phyloP scores from a whole-genome alignment of 2,113 vertebrate genomes.

The Thamnaconus septentrionalis region DNA sequence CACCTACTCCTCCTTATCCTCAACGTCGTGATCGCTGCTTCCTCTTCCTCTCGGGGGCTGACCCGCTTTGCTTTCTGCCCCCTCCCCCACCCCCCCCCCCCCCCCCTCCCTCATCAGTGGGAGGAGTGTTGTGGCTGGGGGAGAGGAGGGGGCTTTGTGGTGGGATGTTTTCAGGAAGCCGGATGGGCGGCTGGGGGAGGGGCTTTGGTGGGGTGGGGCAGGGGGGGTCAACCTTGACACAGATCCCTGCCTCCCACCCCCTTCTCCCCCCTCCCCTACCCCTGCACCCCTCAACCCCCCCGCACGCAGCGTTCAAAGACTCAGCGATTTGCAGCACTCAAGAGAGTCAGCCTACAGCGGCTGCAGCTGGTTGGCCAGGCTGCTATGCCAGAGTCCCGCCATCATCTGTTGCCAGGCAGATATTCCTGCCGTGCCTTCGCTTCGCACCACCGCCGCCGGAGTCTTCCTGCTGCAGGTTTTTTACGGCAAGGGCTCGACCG shows the following conservation, averaged over 20 bases:
- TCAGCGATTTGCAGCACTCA: background rate
- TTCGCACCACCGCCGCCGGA: too few relatives aligned
- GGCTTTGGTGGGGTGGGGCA: slow-evolving; percentile 6
- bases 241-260: slow-evolving; percentile 27
- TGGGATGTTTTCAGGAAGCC: slow-evolving; percentile 10
- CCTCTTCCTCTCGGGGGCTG: slow-evolving; percentile 37
- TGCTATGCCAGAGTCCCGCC: background rate
- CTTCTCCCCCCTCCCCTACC: background rate
- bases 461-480: too few relatives aligned
- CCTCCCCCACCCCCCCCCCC: slow-evolving; percentile 20
- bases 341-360: too few relatives aligned
- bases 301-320: background rate
- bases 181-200: background rate
- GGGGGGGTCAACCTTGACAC: slow-evolving; percentile 65
- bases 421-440: slow-evolving; percentile 1
- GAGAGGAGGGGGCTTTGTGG: slow-evolving; percentile 28
- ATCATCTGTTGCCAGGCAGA: slow-evolving; percentile 57
- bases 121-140: too few relatives aligned
- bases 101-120: slow-evolving; percentile 42
- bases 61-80: slow-evolving; percentile 57
- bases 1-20: too few relatives aligned
- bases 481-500: too few relatives aligned
- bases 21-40: background rate
- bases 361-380: slow-evolving; percentile 15
- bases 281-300: too few relatives aligned